Percentiles rank a stretch among this genome's conserved stretches.
phyloP scores from a whole-genome alignment of 1,140 invertebrate genomes.

The Heliconius hewitsoni region DNA sequence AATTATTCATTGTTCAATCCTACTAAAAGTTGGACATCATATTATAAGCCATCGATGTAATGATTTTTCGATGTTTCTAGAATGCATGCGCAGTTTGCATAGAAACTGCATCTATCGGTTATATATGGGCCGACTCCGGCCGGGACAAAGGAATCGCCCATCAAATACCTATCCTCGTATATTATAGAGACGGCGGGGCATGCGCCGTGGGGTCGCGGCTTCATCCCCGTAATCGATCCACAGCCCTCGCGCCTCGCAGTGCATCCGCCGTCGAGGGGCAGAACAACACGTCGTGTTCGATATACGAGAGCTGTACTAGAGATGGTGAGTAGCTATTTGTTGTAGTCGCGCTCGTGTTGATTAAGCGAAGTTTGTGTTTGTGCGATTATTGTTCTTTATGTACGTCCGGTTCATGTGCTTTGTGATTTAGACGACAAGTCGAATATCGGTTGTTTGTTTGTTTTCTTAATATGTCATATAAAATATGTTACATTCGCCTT shows the following conservation, averaged over 20 bases:
- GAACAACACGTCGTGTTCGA: background rate
- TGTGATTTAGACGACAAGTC: no score
- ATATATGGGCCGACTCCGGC: background rate
- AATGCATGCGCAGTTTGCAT: background rate
- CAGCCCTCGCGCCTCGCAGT: slow-evolving; percentile 6
- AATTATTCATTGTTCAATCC: background rate
- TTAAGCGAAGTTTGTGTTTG: background rate
- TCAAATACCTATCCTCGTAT: background rate
- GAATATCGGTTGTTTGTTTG: no score
- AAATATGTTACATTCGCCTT: background rate
- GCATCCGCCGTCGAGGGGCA: slow-evolving; percentile 7
- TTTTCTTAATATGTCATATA: background rate
- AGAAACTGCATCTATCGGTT: background rate
- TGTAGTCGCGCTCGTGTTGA: background rate
- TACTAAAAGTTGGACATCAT: background rate
- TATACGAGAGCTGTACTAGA: background rate
- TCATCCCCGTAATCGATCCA: background rate
- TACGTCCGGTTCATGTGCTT: no score
- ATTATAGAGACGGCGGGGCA: background rate
- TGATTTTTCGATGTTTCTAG: background rate
- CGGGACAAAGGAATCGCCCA: slow-evolving; percentile 2
- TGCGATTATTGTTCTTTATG: background rate
- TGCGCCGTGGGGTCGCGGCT: slow-evolving; percentile 6
- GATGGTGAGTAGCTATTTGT: background rate
- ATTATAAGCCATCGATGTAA: background rate